phyloP scores from a whole-genome alignment of 2,888 invertebrate genomes.

The Sussaba pulchella region DNA sequence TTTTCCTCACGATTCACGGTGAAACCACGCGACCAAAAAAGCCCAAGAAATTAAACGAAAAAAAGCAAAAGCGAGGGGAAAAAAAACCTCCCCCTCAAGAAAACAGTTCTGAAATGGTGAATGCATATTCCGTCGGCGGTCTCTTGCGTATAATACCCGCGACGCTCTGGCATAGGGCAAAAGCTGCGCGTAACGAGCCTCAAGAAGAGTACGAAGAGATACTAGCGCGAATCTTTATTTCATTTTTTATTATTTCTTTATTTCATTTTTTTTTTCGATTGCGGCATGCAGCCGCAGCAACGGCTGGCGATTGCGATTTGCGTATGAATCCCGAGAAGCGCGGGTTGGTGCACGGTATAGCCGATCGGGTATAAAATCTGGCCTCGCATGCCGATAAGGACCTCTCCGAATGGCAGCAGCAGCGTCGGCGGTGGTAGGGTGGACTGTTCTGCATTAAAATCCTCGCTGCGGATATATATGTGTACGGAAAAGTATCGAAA shows the following conservation, averaged over 20 bases:
- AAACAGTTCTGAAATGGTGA: constrained; percentile 38
- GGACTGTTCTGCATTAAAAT: constrained; percentile 47
- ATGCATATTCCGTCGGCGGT: constrained; percentile 24
- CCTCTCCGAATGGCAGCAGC: constrained; percentile 31
- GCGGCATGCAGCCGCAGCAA: constrained; percentile 31
- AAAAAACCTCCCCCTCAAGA: too few relatives aligned
- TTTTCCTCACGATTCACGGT: background rate
- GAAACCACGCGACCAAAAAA: background rate
- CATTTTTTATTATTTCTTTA: too few relatives aligned
- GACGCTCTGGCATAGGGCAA: constrained; percentile 35
- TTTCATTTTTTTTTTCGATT: background rate
- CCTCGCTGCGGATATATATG: constrained; percentile 36
- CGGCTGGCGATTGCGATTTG: constrained; percentile 75
- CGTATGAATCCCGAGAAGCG: constrained; percentile 73
- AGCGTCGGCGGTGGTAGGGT: constrained; percentile 7
- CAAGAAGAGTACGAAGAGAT: background rate
- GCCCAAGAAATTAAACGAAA: background rate
- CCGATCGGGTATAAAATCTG: constrained; percentile 81
- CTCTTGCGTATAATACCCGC: constrained; percentile 39
- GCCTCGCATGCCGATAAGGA: constrained; percentile 79
- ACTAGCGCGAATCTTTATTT: constrained; percentile 18
- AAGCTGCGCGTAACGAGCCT: constrained; percentile 54
- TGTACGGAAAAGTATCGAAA: constrained; percentile 51
- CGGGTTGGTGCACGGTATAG: constrained; percentile 65
- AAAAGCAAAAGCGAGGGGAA: background rate